These are phyloP conservation scores for Ormyrus nitidulus DNA, from an alignment of 2,888 invertebrate species.

Conservation along the genomic window DNA sequence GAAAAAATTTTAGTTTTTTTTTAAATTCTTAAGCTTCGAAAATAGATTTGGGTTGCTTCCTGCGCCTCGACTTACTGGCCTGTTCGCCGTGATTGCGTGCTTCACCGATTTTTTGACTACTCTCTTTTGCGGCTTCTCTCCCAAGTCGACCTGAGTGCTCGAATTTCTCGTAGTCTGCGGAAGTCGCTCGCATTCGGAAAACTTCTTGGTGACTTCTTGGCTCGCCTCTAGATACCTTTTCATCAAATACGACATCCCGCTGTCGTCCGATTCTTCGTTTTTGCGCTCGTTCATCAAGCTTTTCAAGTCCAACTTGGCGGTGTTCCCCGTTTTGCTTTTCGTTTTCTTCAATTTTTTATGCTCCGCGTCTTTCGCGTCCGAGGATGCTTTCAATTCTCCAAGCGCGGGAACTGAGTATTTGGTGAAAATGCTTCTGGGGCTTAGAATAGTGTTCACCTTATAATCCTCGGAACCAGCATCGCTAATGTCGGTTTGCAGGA, in stretches of 20 bases:
- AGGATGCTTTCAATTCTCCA: neutral
- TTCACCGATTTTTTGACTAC: neutral
- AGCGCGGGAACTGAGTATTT: neutral
- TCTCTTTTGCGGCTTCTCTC: slow-evolving; percentile 3
- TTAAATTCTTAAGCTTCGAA: neutral
- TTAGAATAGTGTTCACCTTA: neutral
- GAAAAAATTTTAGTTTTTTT: slow-evolving; percentile 18
- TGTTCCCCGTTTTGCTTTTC: slow-evolving; percentile 7
- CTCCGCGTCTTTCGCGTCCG: neutral
- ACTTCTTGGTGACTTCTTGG: slow-evolving; percentile 38
- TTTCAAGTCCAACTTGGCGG: neutral
- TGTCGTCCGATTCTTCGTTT: slow-evolving; percentile 36
- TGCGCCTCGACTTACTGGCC: neutral
- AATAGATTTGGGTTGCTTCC: neutral
- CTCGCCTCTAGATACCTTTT: slow-evolving; percentile 48
- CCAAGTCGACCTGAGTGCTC: slow-evolving; percentile 32
- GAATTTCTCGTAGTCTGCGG: slow-evolving; percentile 12
- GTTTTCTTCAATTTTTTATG: neutral
- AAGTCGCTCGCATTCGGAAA: slow-evolving; percentile 25
- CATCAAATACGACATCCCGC: slow-evolving; percentile 55
- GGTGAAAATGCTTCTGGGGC: slow-evolving; percentile 22
- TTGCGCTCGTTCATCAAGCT: neutral
- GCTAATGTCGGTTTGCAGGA: neutral
- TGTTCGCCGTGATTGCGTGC: neutral
- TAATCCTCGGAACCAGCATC: slow-evolving; percentile 11